These are phyloP conservation scores for Rhinella marina DNA, from an alignment of 2,797 vertebrate species.

Conservation along the genomic window DNA sequence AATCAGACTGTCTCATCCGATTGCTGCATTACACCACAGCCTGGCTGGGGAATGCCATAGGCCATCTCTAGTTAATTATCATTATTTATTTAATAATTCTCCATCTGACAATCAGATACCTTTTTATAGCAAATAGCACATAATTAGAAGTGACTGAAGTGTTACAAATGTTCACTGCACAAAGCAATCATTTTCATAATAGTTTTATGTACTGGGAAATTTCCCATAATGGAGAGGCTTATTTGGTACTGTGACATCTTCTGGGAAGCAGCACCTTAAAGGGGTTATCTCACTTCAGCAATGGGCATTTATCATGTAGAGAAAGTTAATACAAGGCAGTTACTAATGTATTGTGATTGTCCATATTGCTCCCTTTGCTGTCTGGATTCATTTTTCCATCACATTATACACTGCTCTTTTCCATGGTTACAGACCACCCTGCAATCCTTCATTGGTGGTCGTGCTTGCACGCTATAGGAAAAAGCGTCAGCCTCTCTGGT, in stretches of 20 bases:
- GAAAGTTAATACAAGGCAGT: too few species aligned
- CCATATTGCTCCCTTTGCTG: too few species aligned
- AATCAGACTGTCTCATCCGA: slow-evolving; percentile 45
- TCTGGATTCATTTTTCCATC: too few species aligned
- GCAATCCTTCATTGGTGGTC: too few species aligned
- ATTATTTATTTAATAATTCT: slow-evolving; percentile 40
- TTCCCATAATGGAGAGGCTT: slow-evolving; percentile 21
- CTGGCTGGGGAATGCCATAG: not conserved
- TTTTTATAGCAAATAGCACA: slow-evolving; percentile 23
- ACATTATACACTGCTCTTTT: too few species aligned
- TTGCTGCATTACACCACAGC: slow-evolving; percentile 12
- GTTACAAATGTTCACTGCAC: slow-evolving; percentile 22
- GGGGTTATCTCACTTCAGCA: not conserved
- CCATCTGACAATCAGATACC: slow-evolving; percentile 19
- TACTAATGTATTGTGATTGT: too few species aligned
- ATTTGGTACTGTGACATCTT: not conserved
- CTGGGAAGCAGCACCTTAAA: not conserved
- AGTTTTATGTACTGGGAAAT: slow-evolving; percentile 23
- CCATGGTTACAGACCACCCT: too few species aligned
- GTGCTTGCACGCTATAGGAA: too few species aligned
- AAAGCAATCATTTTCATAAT: slow-evolving; percentile 15
- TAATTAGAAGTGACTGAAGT: slow-evolving; percentile 45
- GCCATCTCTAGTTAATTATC: slow-evolving; percentile 40
- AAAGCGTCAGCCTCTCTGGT: too few species aligned
- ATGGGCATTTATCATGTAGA: too few species aligned